A percentile compares a stretch with the other conserved stretches of the same genome.
Evolutionary conservation across 1,140 invertebrate species (phyloP).

Genomic region (Paraescarpia echinospica): DNA sequence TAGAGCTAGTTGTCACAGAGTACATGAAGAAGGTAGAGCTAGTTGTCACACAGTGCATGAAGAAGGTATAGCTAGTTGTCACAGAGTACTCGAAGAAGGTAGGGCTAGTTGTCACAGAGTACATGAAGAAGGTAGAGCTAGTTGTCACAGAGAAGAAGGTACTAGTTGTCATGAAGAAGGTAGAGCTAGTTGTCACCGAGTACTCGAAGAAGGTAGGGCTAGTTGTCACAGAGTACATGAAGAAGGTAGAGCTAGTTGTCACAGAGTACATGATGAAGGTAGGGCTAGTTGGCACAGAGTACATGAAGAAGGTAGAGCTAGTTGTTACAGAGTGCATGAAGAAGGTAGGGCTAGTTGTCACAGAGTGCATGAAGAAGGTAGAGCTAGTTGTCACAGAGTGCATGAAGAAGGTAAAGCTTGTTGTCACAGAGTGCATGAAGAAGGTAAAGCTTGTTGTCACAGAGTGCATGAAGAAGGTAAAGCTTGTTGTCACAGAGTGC

Average conservation of each 20-base stretch:
- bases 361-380: background rate
- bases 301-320: background rate
- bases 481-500: background rate
- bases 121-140: background rate
- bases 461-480: background rate
- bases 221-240: background rate
- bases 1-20: conserved; percentile 74
- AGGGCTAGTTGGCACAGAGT: conserved; percentile 23
- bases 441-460: background rate
- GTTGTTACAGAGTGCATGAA: background rate
- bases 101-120: background rate
- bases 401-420: background rate
- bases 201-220: background rate
- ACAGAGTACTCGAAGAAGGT: background rate
- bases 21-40: conserved; percentile 93
- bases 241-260: conserved; percentile 59
- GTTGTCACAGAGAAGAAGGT: background rate
- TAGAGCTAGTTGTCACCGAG: background rate
- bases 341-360: background rate
- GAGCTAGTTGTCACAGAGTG: background rate
- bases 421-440: background rate
- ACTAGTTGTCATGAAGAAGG: background rate
- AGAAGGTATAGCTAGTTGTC: background rate
- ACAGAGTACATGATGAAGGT: conserved; percentile 99
- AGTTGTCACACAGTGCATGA: background rate